Conservation (phyloP, 2,113 vertebrate species). For the Coreoperca whiteheadi region DNA sequence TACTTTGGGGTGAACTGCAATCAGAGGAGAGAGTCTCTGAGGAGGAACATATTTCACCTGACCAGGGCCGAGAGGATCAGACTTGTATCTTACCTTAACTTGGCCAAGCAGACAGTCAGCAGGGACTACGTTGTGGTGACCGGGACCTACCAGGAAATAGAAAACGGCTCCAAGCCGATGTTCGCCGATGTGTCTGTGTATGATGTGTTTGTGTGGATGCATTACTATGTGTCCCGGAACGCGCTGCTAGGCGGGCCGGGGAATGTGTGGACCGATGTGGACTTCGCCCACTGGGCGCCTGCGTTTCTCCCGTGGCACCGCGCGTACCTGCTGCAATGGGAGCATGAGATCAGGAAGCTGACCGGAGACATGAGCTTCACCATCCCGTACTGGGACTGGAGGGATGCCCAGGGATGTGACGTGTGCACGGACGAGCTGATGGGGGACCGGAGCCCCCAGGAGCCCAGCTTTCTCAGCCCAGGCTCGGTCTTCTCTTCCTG, state of each 20-base stretch:
- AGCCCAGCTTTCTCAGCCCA: constrained; percentile 88
- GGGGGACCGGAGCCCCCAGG: constrained; percentile 86
- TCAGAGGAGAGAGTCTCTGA: constrained; percentile 82
- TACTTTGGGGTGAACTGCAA: constrained; percentile 87
- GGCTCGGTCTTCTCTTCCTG: constrained; percentile 94
- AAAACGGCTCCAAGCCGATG: constrained; percentile 88
- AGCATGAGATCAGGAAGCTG: constrained; percentile 90
- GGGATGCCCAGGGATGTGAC: constrained; percentile 88
- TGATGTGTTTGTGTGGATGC: constrained; percentile 97
- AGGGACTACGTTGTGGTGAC: constrained; percentile 89
- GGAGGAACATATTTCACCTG: constrained; percentile 91
- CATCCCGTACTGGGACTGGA: constrained; percentile 98
- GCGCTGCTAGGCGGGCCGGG: constrained; percentile 87
- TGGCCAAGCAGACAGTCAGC: constrained; percentile 92
- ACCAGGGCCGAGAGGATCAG: constrained; percentile 85
- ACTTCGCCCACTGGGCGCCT: constrained; percentile 94
- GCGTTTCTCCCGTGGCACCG: constrained; percentile 96
- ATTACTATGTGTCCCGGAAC: constrained; percentile 94
- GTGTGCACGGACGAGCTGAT: constrained; percentile 94
- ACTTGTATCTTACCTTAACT: constrained; percentile 92
- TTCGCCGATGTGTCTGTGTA: constrained; percentile 90
- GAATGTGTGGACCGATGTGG: constrained; percentile 89
- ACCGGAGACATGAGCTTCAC: constrained; percentile 90
- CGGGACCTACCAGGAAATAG: constrained; percentile 91
- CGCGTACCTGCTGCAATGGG: constrained; percentile 91